Conservation (phyloP, 2,113 vertebrate genomes). For the Amphilophus citrinellus region DNA sequence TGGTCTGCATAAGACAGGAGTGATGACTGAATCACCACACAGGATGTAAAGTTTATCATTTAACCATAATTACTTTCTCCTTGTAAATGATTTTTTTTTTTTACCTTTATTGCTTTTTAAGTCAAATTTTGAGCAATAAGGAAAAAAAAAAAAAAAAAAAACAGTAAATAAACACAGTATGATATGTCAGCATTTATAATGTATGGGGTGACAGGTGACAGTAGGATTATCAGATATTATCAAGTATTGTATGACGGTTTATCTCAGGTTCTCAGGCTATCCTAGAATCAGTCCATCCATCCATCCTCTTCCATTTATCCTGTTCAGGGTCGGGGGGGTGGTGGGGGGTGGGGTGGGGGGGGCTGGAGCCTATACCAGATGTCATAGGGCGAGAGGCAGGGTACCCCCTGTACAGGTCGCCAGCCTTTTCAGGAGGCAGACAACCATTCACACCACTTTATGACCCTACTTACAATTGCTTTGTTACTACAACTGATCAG, state of each 20-base stretch:
- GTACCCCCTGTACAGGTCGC: too few species aligned
- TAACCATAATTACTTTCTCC: background rate
- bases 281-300: background rate
- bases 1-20: conserved; percentile 8
- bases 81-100: background rate
- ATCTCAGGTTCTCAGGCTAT: conserved; percentile 1
- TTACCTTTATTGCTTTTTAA: background rate
- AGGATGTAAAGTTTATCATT: background rate
- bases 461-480: conserved; percentile 8
- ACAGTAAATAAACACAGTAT: too few species aligned
- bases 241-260: background rate
- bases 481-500: conserved; percentile 9
- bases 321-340: too few species aligned
- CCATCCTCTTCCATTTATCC: too few species aligned
- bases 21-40: background rate
- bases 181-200: background rate
- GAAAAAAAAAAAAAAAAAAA: background rate
- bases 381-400: too few species aligned
- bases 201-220: background rate
- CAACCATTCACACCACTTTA: background rate
- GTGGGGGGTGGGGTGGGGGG: too few species aligned
- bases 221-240: background rate
- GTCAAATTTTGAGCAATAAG: background rate
- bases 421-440: too few species aligned
- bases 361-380: too few species aligned